Conservation (phyloP, 2,113 vertebrate species). For the Saguinus imperator region DNA sequence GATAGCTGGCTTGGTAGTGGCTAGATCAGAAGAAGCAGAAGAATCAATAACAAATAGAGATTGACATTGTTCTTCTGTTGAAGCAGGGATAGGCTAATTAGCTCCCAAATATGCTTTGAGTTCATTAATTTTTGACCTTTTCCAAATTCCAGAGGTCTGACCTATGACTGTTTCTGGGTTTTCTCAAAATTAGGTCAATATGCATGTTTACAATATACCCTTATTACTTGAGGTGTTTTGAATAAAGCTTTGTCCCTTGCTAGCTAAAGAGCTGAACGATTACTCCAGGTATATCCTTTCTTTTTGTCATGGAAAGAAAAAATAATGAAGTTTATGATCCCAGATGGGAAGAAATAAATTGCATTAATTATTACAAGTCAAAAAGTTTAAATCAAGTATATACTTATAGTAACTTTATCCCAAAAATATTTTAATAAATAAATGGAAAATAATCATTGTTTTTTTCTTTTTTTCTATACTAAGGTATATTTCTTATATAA, state of each 20-base stretch:
- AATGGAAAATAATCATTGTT: background rate
- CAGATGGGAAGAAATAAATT: background rate
- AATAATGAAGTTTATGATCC: accelerated
- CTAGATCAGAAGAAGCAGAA: background rate
- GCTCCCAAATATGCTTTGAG: background rate
- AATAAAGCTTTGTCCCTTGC: background rate
- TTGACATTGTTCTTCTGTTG: background rate
- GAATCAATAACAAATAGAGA: background rate
- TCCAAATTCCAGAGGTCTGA: background rate
- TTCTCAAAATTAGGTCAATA: background rate
- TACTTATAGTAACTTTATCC: background rate
- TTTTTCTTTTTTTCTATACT: background rate
- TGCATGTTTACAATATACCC: background rate
- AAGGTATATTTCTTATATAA: background rate
- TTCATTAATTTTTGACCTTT: background rate
- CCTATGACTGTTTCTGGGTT: background rate
- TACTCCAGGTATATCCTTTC: background rate
- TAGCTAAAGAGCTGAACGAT: background rate
- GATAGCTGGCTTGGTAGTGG: background rate
- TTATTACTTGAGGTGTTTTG: background rate
- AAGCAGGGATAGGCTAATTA: background rate
- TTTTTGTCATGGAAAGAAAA: background rate
- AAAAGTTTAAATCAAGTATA: background rate
- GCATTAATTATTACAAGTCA: background rate
- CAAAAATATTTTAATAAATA: background rate